Evolutionary conservation across 2,888 invertebrate species (phyloP).

Genomic region (Carpatolechia fugitivella): DNA sequence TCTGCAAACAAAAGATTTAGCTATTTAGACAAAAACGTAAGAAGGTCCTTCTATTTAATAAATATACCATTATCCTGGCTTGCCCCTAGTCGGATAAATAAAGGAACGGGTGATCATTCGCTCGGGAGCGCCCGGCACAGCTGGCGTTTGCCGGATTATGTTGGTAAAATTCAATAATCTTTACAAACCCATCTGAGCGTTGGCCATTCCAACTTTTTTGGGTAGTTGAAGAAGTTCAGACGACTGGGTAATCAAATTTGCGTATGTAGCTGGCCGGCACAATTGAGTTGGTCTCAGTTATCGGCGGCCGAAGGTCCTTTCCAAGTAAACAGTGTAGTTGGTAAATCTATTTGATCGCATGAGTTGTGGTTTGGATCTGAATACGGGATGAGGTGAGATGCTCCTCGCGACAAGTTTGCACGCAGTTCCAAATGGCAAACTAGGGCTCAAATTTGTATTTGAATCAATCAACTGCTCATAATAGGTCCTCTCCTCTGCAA

Average conservation of each 20-base stretch:
- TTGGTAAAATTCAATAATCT: constrained; percentile 71
- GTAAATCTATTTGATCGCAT: constrained; percentile 24
- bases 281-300: constrained; percentile 20
- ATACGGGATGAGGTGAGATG: constrained; percentile 23
- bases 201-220: constrained; percentile 50
- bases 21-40: not conserved
- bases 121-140: constrained; percentile 52
- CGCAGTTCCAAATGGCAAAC: not conserved
- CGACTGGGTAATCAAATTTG: constrained; percentile 32
- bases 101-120: constrained; percentile 61
- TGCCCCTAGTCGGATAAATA: constrained; percentile 47
- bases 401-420: not conserved
- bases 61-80: constrained; percentile 51
- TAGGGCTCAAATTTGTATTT: too few relatives aligned
- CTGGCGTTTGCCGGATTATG: constrained; percentile 66
- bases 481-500: too few relatives aligned
- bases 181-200: constrained; percentile 59
- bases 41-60: constrained; percentile 43
- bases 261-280: constrained; percentile 32
- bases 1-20: not conserved
- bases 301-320: constrained; percentile 26
- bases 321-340: constrained; percentile 30
- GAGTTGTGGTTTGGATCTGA: constrained; percentile 19
- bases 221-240: constrained; percentile 34
- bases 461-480: too few relatives aligned